A percentile compares a stretch with the other conserved stretches of the same genome.
phyloP scores from a whole-genome alignment of 2,797 vertebrate genomes.

The Hemibagrus guttatus region DNA sequence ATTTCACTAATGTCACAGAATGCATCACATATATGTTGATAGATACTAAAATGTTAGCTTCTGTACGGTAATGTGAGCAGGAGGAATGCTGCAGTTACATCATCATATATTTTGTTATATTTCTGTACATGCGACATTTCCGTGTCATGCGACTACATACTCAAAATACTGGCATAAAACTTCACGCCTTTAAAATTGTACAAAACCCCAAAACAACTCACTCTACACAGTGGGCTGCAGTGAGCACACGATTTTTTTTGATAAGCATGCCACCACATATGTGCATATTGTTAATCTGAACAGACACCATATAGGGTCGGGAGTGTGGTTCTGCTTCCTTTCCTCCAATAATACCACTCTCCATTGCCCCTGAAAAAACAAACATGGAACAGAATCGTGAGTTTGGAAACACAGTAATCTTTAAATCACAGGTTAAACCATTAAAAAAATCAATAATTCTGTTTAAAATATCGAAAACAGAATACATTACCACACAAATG shows the following conservation, averaged over 20 bases:
- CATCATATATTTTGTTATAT: background rate
- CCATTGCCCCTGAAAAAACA: conserved; percentile 59
- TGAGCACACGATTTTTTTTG: conserved; percentile 68
- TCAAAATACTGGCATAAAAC: background rate
- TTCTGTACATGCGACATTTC: background rate
- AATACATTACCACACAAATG: conserved; percentile 33
- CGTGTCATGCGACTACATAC: background rate
- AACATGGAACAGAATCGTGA: background rate
- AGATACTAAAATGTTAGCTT: too few species aligned
- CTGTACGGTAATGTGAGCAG: too few species aligned
- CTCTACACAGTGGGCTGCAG: conserved; percentile 67
- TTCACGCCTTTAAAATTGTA: background rate
- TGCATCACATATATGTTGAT: background rate
- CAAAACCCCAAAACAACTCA: conserved; percentile 46
- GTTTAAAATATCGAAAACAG: background rate
- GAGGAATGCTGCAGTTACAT: too few species aligned
- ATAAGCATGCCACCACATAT: conserved; percentile 70
- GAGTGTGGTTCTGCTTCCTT: conserved; percentile 65
- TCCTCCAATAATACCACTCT: conserved; percentile 65
- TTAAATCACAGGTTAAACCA: background rate
- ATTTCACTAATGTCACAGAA: background rate
- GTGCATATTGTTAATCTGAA: conserved; percentile 41
- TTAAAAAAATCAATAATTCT: too few species aligned
- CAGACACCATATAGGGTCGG: conserved; percentile 73
- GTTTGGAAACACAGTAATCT: background rate